Percentiles rank a stretch among this genome's conserved stretches.
phyloP scores from a whole-genome alignment of 1,140 invertebrate species.

The Sycophila sp. region DNA sequence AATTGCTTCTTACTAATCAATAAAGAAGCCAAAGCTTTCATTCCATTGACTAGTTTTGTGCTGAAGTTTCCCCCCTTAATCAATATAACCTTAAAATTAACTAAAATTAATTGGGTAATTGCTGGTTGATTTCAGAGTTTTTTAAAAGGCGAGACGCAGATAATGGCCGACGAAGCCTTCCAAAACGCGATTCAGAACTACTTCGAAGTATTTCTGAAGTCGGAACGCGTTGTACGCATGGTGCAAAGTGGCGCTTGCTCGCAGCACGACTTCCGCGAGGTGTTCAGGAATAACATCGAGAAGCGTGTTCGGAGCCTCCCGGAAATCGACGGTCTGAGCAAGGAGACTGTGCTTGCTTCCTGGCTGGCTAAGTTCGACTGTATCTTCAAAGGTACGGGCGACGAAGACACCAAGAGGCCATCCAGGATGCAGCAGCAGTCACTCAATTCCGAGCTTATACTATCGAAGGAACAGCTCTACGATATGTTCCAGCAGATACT shows the following conservation, averaged over 20 bases:
- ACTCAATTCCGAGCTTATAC: constrained; percentile 89
- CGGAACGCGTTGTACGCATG: constrained; percentile 94
- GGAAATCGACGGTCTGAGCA: constrained; percentile 98
- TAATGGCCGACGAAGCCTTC: constrained; percentile 98
- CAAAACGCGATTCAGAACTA: constrained; percentile 98
- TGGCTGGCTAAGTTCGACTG: constrained; percentile 99
- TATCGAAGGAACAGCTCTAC: constrained; percentile 97
- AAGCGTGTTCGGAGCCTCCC: constrained; percentile 96
- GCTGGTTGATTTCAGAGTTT: too few species aligned
- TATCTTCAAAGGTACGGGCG: constrained; percentile 93
- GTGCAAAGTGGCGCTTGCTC: constrained; percentile 97
- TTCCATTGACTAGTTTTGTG: too few species aligned
- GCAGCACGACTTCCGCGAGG: constrained; percentile 97
- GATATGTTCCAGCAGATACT: constrained; percentile 99
- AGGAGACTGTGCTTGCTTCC: constrained; percentile 97
- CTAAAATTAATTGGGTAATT: too few species aligned
- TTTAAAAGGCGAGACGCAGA: constrained; percentile 94
- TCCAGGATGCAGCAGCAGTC: constrained; percentile 87
- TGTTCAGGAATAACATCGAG: constrained; percentile 97
- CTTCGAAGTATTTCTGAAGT: constrained; percentile 96
- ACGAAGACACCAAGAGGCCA: constrained; percentile 88
- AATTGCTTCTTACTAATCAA: too few species aligned
- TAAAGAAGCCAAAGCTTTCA: too few species aligned
- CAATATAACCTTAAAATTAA: too few species aligned
- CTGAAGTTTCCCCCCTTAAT: too few species aligned